A percentile compares a stretch with the other conserved stretches of the same genome.
Conservation (phyloP, 2,113 vertebrate species). For the Cisticola juncidis region DNA sequence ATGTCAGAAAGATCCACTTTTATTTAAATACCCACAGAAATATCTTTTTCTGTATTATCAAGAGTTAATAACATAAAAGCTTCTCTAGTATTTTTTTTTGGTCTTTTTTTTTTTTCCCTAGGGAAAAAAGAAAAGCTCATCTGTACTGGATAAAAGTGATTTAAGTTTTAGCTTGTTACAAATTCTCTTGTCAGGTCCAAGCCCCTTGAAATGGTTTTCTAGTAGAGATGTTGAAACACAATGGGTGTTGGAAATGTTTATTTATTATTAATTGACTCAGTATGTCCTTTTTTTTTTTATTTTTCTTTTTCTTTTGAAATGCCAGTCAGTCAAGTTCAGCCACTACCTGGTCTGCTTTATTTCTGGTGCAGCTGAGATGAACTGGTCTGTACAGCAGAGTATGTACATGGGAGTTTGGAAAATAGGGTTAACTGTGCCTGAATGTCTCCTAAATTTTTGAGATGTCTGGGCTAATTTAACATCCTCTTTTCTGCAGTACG, state of each 20-base stretch:
- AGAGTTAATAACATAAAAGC: neutral
- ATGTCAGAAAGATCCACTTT: neutral
- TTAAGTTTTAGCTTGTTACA: neutral
- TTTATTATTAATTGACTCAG: conserved; percentile 16
- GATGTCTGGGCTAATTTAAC: neutral
- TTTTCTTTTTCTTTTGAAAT: neutral
- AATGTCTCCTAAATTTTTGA: neutral
- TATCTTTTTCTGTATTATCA: neutral
- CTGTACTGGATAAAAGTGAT: neutral
- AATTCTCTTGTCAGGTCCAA: neutral
- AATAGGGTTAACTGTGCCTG: neutral
- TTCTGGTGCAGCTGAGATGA: neutral
- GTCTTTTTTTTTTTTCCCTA: neutral
- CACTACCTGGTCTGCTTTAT: neutral
- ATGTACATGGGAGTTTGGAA: neutral
- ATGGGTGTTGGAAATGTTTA: conserved; percentile 21
- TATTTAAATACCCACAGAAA: neutral
- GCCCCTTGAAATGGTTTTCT: conserved; percentile 32
- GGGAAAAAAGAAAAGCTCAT: neutral
- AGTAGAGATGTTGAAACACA: conserved; percentile 34
- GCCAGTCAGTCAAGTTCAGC: neutral
- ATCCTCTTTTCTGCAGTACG: neutral
- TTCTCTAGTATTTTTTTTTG: neutral
- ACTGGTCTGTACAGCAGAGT: neutral
- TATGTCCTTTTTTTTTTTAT: neutral